Conservation (phyloP, 30 jellyfish, hydroid and myxozoan genomes). For the Rhopilema esculentum region DNA sequence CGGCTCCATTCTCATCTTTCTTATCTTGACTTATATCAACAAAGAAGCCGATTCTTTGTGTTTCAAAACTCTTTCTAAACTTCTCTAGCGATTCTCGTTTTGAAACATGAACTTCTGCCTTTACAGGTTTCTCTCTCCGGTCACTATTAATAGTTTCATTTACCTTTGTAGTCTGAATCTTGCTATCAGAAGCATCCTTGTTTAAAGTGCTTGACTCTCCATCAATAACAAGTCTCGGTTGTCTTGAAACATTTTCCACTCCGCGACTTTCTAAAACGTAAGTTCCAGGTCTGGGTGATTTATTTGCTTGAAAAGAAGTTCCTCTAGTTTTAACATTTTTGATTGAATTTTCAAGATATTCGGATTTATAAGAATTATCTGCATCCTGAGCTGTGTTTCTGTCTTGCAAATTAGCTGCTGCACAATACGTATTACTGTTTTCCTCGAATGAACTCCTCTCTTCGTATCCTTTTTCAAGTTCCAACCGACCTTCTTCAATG, state of each 20-base stretch:
- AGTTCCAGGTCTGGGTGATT: conserved; percentile 7
- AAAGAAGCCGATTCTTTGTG: conserved; percentile 55
- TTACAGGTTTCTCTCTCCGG: neutral
- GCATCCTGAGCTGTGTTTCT: neutral
- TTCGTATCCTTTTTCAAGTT: neutral
- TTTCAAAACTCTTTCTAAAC: conserved; percentile 53
- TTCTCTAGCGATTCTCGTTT: conserved; percentile 31
- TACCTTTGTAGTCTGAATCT: neutral
- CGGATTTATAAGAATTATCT: neutral
- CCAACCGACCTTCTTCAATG: conserved; percentile 28
- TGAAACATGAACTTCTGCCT: neutral
- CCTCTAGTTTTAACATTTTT: neutral
- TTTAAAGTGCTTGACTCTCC: neutral
- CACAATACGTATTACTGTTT: neutral
- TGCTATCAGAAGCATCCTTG: neutral
- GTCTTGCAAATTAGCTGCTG: neutral
- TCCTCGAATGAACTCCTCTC: neutral
- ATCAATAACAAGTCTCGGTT: neutral
- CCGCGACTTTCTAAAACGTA: neutral
- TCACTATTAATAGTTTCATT: neutral
- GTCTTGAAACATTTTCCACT: neutral
- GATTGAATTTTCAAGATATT: neutral
- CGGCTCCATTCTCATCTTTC: neutral
- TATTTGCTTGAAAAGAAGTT: neutral
- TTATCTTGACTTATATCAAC: conserved; percentile 29